phyloP scores from a whole-genome alignment of 1,140 invertebrate genomes.

The Leptoteleia sp. region DNA sequence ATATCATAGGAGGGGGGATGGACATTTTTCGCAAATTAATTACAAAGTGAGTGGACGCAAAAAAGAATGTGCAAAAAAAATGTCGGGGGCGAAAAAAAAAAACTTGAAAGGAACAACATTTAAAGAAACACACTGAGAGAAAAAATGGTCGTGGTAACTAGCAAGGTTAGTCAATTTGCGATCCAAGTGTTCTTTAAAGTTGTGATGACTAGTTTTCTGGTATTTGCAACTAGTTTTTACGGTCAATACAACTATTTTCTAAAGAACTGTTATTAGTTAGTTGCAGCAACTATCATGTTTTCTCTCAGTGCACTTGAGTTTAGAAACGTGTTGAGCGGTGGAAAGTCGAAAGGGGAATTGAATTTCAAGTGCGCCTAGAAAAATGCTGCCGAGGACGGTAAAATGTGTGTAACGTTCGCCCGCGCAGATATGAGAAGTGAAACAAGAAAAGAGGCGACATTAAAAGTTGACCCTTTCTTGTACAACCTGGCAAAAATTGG shows the following conservation, averaged over 20 bases:
- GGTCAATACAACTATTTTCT: too few species aligned
- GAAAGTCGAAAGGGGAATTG: constrained; percentile 58
- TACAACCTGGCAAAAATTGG: constrained; percentile 15
- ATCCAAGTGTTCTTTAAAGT: too few species aligned
- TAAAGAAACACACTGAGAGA: constrained; percentile 57
- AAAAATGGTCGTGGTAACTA: too few species aligned
- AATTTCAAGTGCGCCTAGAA: constrained; percentile 51
- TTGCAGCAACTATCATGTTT: too few species aligned
- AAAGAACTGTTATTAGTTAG: too few species aligned
- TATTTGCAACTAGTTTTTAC: too few species aligned
- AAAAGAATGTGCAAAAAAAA: constrained; percentile 36
- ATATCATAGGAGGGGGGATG: constrained; percentile 12
- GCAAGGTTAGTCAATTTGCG: too few species aligned
- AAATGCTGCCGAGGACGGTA: constrained; percentile 28
- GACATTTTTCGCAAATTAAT: constrained; percentile 45
- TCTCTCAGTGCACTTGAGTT: too few species aligned
- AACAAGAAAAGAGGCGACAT: constrained; percentile 28
- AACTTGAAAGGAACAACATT: constrained; percentile 53
- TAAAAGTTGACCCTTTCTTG: constrained; percentile 49
- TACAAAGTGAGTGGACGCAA: constrained; percentile 10
- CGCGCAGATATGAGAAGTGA: constrained; percentile 21
- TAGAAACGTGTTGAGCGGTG: constrained; percentile 51
- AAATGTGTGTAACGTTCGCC: constrained; percentile 26
- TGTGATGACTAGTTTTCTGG: too few species aligned
- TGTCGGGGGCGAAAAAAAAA: constrained; percentile 34